Evolutionary conservation across 2,797 vertebrate genomes (phyloP), one percentile per base, ranked within the genome.

Genomic region (Silurus aristotelis): DNA sequence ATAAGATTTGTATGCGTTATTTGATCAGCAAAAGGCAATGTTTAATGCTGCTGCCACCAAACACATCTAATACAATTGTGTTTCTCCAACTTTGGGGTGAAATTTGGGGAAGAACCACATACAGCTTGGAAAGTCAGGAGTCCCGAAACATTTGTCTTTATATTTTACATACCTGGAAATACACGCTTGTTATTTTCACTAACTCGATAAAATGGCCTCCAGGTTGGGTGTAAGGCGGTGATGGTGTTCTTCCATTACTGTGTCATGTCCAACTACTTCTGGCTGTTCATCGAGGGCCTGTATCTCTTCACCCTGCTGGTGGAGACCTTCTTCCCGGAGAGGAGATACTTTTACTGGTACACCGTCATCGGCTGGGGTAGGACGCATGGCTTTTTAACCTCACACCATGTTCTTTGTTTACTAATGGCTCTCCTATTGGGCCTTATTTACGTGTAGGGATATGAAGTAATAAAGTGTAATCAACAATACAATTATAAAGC

Each of bases 161-260:
- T 52, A 52, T 52, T 52, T 7, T 52, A 52, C 10, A 52, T 52
- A 52, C 0, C 0, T 52, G 48, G 6, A 10, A 52, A 52, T 52
- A 52, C 48, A 4, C 38, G 38, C 38, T 4, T 38, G 38, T 38
- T 38, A 38, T 52, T 52, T 52, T 52, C 7, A 48, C 82, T 83
- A 75, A 73, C 60, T 66, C 1, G 7, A 64, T 10, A 22, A 64
- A 63, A 83, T 75, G 66, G 22, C 55, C 31, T 83, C 87, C 91
- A 99, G 98, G 96, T 98, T 93, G 95, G 96, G 8, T 99, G 98
- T 90, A 99, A 98, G 92, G 95, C 98, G 0, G 95, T 99, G 81
- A 98, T 99, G 98, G 96, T 99, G 80, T 99, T 99, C 93, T 99
- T 99, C 90, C 98, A 99, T 91, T 99, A 99, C 94, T 99, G 98